Base-by-base conservation (phyloP, 2,797 vertebrate genomes). In the Rachycentron canadum region DNA sequence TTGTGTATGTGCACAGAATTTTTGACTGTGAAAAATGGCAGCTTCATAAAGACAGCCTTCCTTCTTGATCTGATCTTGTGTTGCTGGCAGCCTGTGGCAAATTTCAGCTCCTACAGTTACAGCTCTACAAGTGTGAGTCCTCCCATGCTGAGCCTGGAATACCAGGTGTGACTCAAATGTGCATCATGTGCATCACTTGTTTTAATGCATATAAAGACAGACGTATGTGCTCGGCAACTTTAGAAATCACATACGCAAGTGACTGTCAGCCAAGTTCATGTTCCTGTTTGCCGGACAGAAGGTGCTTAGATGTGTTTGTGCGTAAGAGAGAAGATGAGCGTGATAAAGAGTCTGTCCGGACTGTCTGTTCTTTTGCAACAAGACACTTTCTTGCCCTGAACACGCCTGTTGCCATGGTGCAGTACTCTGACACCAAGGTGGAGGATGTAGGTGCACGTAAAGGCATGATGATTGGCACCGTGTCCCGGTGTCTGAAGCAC, bases 381-480 rank as follows among this genome's bases (percentile, higher is more conserved):
- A 13, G 43, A 47, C 8, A 9, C 43, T 47, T 10, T 43, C 16
- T 43, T 47, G 73, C 68, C 83, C 69, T 61, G 57, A 74, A 82
- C 81, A 64, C 16, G 38, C 73, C 67, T 73, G 91, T 92, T 89
- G 72, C 87, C 89, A 87, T 36, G 76, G 91, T 50, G 73, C 47
- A n/a, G 36, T 57, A 49, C 73, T 66, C 47, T 79, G 62, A 78
- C 75, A 78, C 49, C 6, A 10, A 73, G 76, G 67, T 82, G 50
- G 66, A 61, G 64, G 65, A 70, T 76, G 58, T 38, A 67, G 80
- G 45, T 58, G 45, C 23, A 45, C 26, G 60, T 62, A 81, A 74
- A 83, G 68, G 76, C 69, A 38, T 61, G 82, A 81, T 82, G 79
- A 88, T 63, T 56, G 70, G 28, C 74, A 25, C 40, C 0, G 28